These are phyloP conservation scores for Propithecus coquereli DNA, from an alignment of 2,113 vertebrate species.

Conservation along the genomic window DNA sequence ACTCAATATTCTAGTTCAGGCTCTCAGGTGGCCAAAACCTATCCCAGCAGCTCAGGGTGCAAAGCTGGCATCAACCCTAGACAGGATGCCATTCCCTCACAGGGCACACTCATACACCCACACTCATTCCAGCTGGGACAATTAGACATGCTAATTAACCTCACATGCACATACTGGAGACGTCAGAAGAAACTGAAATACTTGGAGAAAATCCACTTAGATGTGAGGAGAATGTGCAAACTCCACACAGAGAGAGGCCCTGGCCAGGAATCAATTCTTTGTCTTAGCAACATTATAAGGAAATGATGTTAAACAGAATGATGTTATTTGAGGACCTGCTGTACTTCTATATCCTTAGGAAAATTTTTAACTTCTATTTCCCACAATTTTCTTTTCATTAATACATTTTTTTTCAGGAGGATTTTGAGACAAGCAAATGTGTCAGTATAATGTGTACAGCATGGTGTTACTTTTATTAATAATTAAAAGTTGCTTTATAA, in stretches of 20 bases:
- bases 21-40: background rate
- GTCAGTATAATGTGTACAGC: background rate
- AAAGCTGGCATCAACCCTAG: background rate
- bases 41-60: background rate
- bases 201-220: background rate
- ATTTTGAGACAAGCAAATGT: background rate
- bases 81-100: background rate
- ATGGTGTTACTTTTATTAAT: background rate
- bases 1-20: background rate
- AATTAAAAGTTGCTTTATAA: background rate
- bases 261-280: background rate
- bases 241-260: rapidly evolving
- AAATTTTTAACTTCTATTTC: background rate
- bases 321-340: background rate
- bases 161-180: background rate
- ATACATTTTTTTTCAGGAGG: background rate
- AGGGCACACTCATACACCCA: background rate
- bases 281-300: background rate
- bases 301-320: background rate
- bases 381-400: background rate
- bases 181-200: background rate
- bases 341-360: background rate
- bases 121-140: background rate
- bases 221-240: background rate
- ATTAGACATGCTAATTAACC: background rate